A percentile compares a stretch with the other conserved stretches of the same genome.
phyloP scores from a whole-genome alignment of 2,113 vertebrate species.

The Melanerpes aurifrons region DNA sequence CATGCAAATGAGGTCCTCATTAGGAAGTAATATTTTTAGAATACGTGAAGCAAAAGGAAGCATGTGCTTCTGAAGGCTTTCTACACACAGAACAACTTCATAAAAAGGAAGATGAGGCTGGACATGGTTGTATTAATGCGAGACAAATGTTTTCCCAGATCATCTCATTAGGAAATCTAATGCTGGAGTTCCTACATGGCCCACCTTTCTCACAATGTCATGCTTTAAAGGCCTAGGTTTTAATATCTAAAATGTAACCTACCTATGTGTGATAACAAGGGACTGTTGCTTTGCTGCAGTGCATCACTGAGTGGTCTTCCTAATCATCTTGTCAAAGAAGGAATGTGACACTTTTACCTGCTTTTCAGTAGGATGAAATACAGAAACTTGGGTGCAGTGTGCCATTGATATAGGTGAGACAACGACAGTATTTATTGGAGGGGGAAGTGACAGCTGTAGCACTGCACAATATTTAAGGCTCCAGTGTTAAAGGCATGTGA shows the following conservation, averaged over 20 bases:
- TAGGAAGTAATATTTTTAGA: constrained; percentile 60
- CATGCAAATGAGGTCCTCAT: constrained; percentile 58
- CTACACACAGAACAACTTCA: neutral
- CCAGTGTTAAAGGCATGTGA: neutral
- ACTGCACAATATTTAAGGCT: neutral
- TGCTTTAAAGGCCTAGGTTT: neutral
- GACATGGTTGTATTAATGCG: neutral
- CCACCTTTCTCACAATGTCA: neutral
- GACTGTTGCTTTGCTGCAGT: neutral
- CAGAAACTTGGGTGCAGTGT: neutral
- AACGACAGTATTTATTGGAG: neutral
- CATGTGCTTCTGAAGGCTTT: neutral
- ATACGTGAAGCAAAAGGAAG: neutral
- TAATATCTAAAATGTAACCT: neutral
- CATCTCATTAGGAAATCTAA: neutral
- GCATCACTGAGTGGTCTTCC: neutral
- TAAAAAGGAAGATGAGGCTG: neutral
- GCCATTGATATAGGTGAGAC: neutral
- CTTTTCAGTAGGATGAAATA: neutral
- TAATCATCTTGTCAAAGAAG: neutral
- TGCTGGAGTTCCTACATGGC: neutral
- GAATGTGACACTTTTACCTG: neutral
- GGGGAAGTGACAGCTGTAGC: neutral
- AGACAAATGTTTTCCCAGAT: neutral
- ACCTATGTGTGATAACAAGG: neutral